Evolutionary conservation across 2,797 vertebrate genomes (phyloP).

Genomic region (Darevskia nairensis): DNA sequence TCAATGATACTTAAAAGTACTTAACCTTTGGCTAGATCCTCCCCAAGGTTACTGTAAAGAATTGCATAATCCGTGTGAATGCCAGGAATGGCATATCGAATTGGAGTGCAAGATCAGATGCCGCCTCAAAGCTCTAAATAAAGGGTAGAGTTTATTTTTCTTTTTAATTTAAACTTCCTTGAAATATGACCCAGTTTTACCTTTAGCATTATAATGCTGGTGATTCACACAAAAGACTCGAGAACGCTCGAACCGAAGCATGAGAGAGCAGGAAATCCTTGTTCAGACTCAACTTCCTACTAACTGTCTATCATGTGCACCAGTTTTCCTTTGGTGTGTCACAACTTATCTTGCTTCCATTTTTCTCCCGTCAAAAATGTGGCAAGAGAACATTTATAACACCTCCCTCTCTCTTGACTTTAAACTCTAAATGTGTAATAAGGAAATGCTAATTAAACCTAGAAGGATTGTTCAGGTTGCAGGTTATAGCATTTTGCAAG

Average conservation of each 20-base stretch:
- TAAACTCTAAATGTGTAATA: background rate
- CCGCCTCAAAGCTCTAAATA: background rate
- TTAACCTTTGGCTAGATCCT: background rate
- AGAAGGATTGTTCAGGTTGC: slow-evolving; percentile 19
- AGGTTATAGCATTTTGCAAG: background rate
- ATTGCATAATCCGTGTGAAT: background rate
- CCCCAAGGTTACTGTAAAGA: too few relatives aligned
- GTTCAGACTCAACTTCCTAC: background rate
- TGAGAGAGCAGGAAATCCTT: background rate
- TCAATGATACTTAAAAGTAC: background rate
- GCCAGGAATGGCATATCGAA: background rate
- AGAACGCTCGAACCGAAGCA: background rate
- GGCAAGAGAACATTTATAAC: accelerated
- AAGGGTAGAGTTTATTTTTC: background rate
- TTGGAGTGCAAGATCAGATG: background rate
- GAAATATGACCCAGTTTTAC: background rate
- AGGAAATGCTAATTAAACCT: slow-evolving; percentile 41
- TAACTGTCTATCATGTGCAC: background rate
- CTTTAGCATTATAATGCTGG: background rate
- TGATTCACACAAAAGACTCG: background rate
- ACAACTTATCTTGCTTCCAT: background rate
- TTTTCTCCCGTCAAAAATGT: accelerated
- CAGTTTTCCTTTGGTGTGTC: background rate
- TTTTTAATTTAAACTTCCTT: background rate
- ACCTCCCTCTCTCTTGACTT: background rate